Evolutionary conservation across 2,797 vertebrate genomes (phyloP), one percentile per base, ranked within the genome.

Genomic region (Chanos chanos): DNA sequence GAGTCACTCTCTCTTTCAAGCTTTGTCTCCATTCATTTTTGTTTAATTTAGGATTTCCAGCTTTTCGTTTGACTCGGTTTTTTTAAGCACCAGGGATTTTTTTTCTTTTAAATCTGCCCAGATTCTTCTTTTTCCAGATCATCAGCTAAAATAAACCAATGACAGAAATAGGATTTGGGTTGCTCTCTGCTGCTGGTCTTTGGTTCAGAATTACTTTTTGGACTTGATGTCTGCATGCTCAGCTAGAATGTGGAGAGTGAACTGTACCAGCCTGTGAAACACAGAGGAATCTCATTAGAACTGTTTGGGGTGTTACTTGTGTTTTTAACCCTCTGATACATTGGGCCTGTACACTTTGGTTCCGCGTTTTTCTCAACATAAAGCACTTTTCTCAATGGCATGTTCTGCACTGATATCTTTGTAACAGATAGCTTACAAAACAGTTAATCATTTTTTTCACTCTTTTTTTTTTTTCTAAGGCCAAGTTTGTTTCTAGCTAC

Each of bases 161-260:
- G n/a, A n/a, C n/a, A n/a, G n/a, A n/a, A n/a, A n/a, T n/a, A 40
- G 21, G 72, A 60, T 64, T 40, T 65, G 65, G 73, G 53, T 16
- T 28, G 19, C 44, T 39, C 39, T 53, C 65, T 72, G 36, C 40
- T 7, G 66, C 44, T 60, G 25, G 47, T 18, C 71, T 55, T 69
- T 12, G 57, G 31, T 60, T 16, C 44, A 65, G 49, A 21, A 43
- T 49, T 33, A 12, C 25, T 44, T 66, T 66, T 49, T 53, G 31
- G 43, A 47, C 53, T n/a, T 61, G 27, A 59, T 43, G 28, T 37
- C 37, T 45, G 39, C 55, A 62, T 21, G 58, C 43, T 30, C 7
- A 41, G 51, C 43, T 40, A 37, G 41, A 64, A 65, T 61, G 45
- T 51, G 19, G 34, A 53, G 50, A 15, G 52, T 43, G 61, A 64